Base-by-base conservation (phyloP, 2,888 invertebrate species). In the Lasioglossum morio region DNA sequence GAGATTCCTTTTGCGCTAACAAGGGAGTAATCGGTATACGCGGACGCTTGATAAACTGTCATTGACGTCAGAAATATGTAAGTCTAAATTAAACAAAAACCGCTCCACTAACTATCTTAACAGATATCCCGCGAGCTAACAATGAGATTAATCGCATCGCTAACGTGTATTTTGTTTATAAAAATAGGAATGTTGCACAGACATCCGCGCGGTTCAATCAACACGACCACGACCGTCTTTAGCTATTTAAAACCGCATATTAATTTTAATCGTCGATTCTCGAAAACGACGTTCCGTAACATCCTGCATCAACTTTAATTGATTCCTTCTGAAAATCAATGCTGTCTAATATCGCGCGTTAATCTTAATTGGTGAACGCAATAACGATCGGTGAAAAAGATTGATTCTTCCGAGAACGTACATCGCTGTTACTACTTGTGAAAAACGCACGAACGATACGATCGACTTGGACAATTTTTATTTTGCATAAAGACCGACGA, bases 11-110 rank as follows among this genome's bases (percentile, higher is more conserved):
- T 30, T 30, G 3, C 30, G 0, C 30, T 63, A 63, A 30, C 19
- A 16, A 30, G 12, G 63, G 30, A 19, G 30, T 69, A 69, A 69
- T 69, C 37, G 0, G 34, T 34, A 12, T 14, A 66, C 66, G 19
- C 34, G 66, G 23, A 34, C 34, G 34, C 30, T 34, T 0, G 66
- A 66, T 66, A 66, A 43, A 19, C 34, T n/a, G 69, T 37, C 19
- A 19, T 37, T 37, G 69, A 37, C 69, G 69, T 69, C 69, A 69
- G 69, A 69, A 70, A n/a, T 12, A n/a, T n/a, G n/a, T n/a, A 37
- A 66, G 19, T 66, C 2, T 23, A n/a, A 7, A 14, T 70, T 40
- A 70, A 70, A 70, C 70, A 40, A 37, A 70, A 70, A n/a, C 40
- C n/a, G 23, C n/a, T 70, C 5, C 37, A 4, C 12, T 10, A 46